Evolutionary conservation across 2,113 vertebrate genomes (phyloP), one percentile per base, ranked within the genome.

Genomic region (Chlorocebus sabaeus): DNA sequence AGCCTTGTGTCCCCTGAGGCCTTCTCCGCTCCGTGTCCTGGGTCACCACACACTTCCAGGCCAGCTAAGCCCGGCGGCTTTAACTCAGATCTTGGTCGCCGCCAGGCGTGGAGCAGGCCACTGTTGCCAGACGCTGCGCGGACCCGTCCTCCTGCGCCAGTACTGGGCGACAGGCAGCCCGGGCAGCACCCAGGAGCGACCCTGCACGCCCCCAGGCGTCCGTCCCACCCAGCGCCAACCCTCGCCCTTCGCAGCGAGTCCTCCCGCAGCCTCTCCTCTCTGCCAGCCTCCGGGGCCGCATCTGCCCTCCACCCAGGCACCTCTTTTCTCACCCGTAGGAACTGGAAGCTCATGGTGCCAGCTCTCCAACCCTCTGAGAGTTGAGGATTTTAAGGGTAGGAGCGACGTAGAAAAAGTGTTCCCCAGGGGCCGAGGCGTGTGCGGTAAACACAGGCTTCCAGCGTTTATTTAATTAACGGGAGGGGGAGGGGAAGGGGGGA

Each of bases 331-430:
- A 97, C 98, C 97, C 95, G 93, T 64, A 96, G 80, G 64, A 97
- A 96, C 88, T 98, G 98, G 95, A 97, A 96, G 50, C 87, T 98
- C 98, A 98, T 98, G 94, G 35, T 57, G 95, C 52, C 95, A 50
- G 64, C 88, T 87, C 92, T 55, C n/a, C 89, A 7, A 4, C 30
- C 59, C n/a, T 92, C 72, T 0, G 79, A 1, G 92, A 75, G 32
- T 18, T 8, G 64, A 64, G 38, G 35, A 9, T 18, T 70, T 87
- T 35, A 72, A 40, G 73, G 68, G 40, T 2, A 13, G 70, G 48
- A 81, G 32, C 35, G 4, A 35, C 1, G 48, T 45, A 6, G 83
- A 70, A 64, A 64, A 75, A 67, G 79, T 38, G 86, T 80, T 97
- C 90, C 97, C 97, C 76, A 38, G 30, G 94, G 95, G 94, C 97